Percentiles rank a stretch among this genome's conserved stretches.
Conservation (phyloP, 2,888 invertebrate genomes). For the Scrobipalpa costella region DNA sequence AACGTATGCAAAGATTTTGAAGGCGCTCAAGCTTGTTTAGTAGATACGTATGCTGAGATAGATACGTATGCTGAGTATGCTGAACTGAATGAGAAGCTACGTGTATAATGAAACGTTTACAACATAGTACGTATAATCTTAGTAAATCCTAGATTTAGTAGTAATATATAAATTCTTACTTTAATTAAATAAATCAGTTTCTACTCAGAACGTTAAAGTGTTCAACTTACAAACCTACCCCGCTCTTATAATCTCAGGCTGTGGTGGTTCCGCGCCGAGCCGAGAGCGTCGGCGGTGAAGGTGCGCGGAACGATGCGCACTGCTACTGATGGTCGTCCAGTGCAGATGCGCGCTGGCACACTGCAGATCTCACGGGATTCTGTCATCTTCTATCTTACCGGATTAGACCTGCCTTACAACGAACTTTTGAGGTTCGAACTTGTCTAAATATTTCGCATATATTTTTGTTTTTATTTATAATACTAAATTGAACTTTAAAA, state of each 20-base stretch:
- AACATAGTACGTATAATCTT: no score
- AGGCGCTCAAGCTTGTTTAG: no score
- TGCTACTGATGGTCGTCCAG: neutral
- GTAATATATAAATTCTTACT: no score
- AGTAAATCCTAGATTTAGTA: no score
- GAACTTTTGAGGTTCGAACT: slow-evolving; percentile 47
- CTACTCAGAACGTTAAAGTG: no score
- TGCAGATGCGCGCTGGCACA: slow-evolving; percentile 32
- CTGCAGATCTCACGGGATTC: slow-evolving; percentile 41
- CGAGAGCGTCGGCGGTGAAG: slow-evolving; percentile 40
- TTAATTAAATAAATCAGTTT: no score
- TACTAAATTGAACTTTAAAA: neutral
- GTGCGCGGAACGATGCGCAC: slow-evolving; percentile 41
- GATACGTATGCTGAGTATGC: no score
- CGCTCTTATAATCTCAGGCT: neutral
- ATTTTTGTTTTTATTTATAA: neutral
- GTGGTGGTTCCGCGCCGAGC: slow-evolving; percentile 50
- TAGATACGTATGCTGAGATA: no score
- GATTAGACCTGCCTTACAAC: slow-evolving; percentile 48
- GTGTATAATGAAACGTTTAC: no score
- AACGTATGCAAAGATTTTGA: no score
- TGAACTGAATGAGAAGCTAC: no score
- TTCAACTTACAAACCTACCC: no score
- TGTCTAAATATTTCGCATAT: neutral
- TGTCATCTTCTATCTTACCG: slow-evolving; percentile 50